These are phyloP conservation scores for Microplitis deprimator DNA, from an alignment of 2,888 invertebrate genomes.

Conservation along the genomic window DNA sequence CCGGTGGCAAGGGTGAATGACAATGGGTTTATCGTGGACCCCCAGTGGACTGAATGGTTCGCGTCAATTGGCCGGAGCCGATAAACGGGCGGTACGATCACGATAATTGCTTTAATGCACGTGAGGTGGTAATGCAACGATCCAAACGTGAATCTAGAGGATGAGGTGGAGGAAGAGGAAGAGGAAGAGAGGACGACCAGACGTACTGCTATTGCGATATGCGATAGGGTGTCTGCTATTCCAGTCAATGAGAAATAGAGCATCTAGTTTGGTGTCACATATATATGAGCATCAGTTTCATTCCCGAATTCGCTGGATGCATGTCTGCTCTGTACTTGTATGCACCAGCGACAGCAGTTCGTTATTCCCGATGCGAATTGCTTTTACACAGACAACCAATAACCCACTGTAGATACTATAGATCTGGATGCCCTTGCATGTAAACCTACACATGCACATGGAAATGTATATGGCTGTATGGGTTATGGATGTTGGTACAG, in stretches of 20 bases:
- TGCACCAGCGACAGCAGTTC: slow-evolving; percentile 52
- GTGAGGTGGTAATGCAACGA: slow-evolving; percentile 56
- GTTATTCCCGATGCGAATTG: slow-evolving; percentile 63
- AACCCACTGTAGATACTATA: no score
- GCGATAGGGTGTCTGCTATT: background rate
- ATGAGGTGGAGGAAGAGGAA: background rate
- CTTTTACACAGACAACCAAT: slow-evolving; percentile 42
- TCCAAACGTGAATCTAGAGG: slow-evolving; percentile 27
- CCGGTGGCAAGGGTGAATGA: slow-evolving; percentile 35
- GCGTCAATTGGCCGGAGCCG: slow-evolving; percentile 61
- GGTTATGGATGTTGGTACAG: slow-evolving; percentile 1
- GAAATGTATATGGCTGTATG: background rate
- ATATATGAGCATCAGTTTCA: background rate
- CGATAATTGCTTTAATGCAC: slow-evolving; percentile 65
- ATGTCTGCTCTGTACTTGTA: no score
- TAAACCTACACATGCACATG: no score
- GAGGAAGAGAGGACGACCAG: background rate
- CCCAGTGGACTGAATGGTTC: slow-evolving; percentile 38
- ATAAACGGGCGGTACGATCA: slow-evolving; percentile 59
- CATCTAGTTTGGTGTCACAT: background rate
- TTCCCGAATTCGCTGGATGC: no score
- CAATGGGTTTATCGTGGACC: slow-evolving; percentile 42
- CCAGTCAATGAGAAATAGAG: background rate
- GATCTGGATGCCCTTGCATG: no score
- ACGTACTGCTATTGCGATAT: background rate